These are phyloP conservation scores for Monochamus saltuarius DNA, from an alignment of 1,140 invertebrate species.

Conservation along the genomic window DNA sequence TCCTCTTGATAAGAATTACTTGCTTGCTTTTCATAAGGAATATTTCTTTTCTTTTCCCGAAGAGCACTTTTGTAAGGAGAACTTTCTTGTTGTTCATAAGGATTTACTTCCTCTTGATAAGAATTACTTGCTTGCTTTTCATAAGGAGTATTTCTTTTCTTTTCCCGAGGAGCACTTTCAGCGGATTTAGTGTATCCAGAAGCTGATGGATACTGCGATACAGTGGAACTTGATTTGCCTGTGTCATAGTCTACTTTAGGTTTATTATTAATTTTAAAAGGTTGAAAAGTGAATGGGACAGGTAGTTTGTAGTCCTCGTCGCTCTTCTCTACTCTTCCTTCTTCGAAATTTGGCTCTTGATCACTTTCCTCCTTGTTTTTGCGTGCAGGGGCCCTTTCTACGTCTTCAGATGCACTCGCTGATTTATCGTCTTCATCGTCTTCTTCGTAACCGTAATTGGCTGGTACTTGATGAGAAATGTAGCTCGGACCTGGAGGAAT, in stretches of 20 bases:
- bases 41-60: too few species aligned
- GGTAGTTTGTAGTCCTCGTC: conserved; percentile 15
- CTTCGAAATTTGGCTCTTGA: not conserved
- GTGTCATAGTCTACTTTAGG: conserved; percentile 30
- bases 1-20: conserved; percentile 45
- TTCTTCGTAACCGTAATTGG: not conserved
- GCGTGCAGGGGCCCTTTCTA: conserved; percentile 8
- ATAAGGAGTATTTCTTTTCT: conserved; percentile 34
- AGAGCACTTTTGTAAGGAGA: not conserved
- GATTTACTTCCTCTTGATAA: too few species aligned
- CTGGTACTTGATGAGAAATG: conserved; percentile 11
- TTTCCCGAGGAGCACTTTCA: not conserved
- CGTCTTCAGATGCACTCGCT: conserved; percentile 13
- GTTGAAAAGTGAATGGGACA: conserved; percentile 1
- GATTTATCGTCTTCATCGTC: conserved; percentile 3
- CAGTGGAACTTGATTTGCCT: conserved; percentile 38
- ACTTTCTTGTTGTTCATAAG: not conserved
- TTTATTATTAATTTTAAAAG: conserved; percentile 2
- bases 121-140: conserved; percentile 33
- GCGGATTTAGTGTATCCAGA: conserved; percentile 21
- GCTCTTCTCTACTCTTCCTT: not conserved
- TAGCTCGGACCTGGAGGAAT: conserved; percentile 16
- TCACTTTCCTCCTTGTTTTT: conserved; percentile 2
- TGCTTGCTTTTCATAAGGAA: not conserved
- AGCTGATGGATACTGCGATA: conserved; percentile 32